These are phyloP conservation scores for Anableps anableps DNA, from an alignment of 2,797 vertebrate species.

Conservation along the genomic window DNA sequence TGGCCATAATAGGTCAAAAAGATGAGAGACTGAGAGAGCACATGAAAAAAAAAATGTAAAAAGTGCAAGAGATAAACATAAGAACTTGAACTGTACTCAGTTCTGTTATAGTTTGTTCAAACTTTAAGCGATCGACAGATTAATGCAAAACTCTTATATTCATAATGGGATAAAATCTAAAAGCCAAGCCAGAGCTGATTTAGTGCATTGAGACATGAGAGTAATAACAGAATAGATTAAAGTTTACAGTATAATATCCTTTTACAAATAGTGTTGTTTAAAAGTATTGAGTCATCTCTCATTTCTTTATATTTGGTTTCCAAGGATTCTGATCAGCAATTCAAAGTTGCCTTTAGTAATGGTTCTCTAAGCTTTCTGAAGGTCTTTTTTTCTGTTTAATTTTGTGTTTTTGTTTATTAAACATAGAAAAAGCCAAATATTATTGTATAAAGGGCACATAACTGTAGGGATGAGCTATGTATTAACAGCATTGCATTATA, in stretches of 20 bases:
- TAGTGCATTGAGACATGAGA: background rate
- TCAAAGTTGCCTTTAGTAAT: background rate
- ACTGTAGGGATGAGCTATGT: background rate
- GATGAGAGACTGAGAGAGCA: too few relatives aligned
- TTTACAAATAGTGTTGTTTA: background rate
- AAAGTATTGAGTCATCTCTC: background rate
- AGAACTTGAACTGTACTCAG: background rate
- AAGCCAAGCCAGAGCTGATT: background rate
- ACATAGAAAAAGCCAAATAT: background rate
- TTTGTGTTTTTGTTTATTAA: background rate
- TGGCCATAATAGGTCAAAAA: conserved; percentile 7
- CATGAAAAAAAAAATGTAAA: background rate
- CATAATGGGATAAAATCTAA: background rate
- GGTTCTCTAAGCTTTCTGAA: background rate
- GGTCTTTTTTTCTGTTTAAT: background rate
- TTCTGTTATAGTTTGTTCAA: background rate
- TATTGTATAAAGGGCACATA: background rate
- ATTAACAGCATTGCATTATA: background rate
- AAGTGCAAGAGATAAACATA: background rate
- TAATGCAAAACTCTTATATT: conserved; percentile 1
- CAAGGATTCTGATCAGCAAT: background rate
- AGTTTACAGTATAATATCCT: background rate
- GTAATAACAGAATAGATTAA: background rate
- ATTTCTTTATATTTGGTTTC: background rate
- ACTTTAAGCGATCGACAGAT: conserved; percentile 1